These are phyloP conservation scores for Pungitius pungitius DNA, from an alignment of 2,113 vertebrate genomes.

Conservation along the genomic window DNA sequence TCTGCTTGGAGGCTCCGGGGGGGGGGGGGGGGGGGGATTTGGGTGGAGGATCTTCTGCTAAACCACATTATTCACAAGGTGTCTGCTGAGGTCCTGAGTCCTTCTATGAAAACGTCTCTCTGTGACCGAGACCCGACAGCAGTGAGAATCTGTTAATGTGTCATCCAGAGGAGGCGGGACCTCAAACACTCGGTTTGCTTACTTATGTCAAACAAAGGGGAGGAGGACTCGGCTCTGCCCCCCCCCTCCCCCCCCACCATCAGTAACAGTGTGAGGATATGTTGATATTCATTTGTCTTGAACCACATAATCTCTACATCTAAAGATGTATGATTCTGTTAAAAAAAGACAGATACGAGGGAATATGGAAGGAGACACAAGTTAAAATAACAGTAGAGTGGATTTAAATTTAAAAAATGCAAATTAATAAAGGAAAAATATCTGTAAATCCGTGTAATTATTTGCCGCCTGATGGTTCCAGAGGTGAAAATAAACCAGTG, in stretches of 20 bases:
- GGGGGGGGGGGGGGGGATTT: no score
- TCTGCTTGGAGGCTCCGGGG: not conserved
- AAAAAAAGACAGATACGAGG: no score
- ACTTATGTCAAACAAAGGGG: not conserved
- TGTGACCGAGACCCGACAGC: not conserved
- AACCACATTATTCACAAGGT: not conserved
- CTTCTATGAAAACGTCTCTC: not conserved
- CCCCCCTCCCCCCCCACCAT: no score
- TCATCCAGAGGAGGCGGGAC: not conserved
- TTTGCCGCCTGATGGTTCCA: not conserved
- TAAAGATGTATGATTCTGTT: no score
- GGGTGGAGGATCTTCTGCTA: no score
- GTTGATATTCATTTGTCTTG: no score
- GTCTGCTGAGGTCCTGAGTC: no score
- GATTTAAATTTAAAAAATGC: not conserved
- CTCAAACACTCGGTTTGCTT: not conserved
- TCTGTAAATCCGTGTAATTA: no score
- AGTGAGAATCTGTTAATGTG: not conserved
- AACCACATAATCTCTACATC: no score
- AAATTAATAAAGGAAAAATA: no score
- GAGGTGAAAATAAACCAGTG: not conserved
- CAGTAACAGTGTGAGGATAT: no score
- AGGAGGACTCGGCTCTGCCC: no score
- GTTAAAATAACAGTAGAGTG: not conserved
- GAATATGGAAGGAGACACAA: not conserved